These are phyloP conservation scores for Syngnathoides biaculeatus DNA, from an alignment of 2,113 vertebrate genomes.

Conservation along the genomic window DNA sequence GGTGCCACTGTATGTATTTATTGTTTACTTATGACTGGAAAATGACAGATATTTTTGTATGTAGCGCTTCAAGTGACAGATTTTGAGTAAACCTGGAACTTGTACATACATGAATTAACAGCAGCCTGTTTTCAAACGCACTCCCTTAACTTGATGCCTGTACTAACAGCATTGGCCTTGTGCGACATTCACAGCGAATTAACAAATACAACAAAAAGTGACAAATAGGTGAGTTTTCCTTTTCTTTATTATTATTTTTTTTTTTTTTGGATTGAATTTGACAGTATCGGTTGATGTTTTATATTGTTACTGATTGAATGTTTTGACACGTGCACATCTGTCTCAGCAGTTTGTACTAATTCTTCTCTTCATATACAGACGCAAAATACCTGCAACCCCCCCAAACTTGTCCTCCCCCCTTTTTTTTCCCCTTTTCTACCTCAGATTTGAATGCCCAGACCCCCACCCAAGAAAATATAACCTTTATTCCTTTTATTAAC, in stretches of 20 bases:
- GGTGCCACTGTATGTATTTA: constrained; percentile 38
- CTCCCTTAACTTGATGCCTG: constrained; percentile 12
- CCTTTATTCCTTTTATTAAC: constrained; percentile 58
- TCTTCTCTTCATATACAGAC: constrained; percentile 36
- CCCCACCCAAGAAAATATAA: constrained; percentile 59
- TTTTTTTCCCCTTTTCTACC: constrained; percentile 63
- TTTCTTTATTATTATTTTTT: constrained; percentile 10
- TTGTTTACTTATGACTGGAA: constrained; percentile 50
- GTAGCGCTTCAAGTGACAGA: constrained; percentile 44
- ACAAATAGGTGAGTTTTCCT: constrained; percentile 8
- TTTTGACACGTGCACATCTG: constrained; percentile 50
- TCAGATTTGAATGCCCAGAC: constrained; percentile 63
- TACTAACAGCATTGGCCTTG: constrained; percentile 20
- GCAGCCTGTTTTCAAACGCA: constrained; percentile 2
- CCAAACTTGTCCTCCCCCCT: constrained; percentile 27
- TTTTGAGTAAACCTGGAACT: constrained; percentile 32
- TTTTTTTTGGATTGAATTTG: constrained; percentile 42
- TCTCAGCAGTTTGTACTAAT: constrained; percentile 46
- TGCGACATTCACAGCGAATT: neutral
- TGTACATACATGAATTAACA: constrained; percentile 51
- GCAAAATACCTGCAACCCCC: constrained; percentile 41
- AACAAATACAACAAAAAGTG: neutral
- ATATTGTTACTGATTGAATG: constrained; percentile 54
- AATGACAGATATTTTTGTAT: constrained; percentile 67
- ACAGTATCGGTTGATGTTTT: constrained; percentile 55